phyloP scores from a whole-genome alignment of 2,888 invertebrate genomes.

The Micropterix aruncella region DNA sequence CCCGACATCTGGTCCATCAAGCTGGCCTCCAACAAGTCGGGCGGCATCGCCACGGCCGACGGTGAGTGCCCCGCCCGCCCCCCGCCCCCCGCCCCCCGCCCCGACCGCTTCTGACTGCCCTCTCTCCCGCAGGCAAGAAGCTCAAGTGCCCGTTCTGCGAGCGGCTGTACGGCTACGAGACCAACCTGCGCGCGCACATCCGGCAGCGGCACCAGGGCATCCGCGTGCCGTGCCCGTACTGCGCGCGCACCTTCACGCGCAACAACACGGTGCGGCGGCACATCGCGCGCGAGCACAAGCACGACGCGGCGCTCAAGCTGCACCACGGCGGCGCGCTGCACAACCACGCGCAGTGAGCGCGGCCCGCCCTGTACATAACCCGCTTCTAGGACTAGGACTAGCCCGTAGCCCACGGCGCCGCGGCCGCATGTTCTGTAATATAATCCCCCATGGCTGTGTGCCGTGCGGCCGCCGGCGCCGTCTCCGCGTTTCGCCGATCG shows the following conservation, averaged over 20 bases:
- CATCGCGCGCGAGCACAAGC: constrained; percentile 81
- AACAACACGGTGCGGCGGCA: constrained; percentile 87
- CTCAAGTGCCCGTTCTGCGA: constrained; percentile 88
- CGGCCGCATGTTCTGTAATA: not conserved
- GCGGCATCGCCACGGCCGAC: constrained; percentile 72
- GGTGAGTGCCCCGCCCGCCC: too few species aligned
- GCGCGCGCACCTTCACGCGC: constrained; percentile 80
- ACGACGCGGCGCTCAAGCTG: constrained; percentile 51
- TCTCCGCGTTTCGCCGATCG: not conserved
- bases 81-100: too few species aligned
- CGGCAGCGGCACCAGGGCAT: constrained; percentile 86
- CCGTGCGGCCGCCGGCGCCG: not conserved
- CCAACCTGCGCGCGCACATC: constrained; percentile 82
- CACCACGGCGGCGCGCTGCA: constrained; percentile 43
- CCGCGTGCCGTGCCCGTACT: constrained; percentile 82
- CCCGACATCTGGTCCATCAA: constrained; percentile 45
- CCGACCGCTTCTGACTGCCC: too few species aligned
- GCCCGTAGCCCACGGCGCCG: too few species aligned
- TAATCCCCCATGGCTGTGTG: not conserved
- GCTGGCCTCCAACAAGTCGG: constrained; percentile 56
- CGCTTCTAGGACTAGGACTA: too few species aligned
- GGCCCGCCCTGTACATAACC: too few species aligned
- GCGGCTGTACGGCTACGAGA: constrained; percentile 84
- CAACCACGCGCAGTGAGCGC: constrained; percentile 47
- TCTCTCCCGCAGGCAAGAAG: constrained; percentile 60